Evolutionary conservation across 1,140 invertebrate species (phyloP).

Genomic region (Drosophila melanica): DNA sequence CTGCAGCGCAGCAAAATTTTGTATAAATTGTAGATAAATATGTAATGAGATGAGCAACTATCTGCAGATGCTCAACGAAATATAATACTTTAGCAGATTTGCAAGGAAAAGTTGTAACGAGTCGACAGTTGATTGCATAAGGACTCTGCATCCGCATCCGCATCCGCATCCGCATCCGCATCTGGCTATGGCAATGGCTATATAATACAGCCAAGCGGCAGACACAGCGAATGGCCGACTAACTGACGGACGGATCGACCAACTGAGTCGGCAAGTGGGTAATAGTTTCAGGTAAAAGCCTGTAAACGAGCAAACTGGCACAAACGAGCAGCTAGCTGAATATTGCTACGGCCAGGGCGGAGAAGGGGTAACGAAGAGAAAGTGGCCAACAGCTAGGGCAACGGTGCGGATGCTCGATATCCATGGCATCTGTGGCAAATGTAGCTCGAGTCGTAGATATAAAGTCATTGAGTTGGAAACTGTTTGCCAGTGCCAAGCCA

Average conservation of each 20-base stretch:
- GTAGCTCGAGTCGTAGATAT: conserved; percentile 66
- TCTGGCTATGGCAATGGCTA: conserved; percentile 26
- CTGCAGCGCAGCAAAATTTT: conserved; percentile 61
- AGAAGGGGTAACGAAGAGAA: too few relatives aligned
- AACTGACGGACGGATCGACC: conserved; percentile 23
- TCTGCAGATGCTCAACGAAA: conserved; percentile 64
- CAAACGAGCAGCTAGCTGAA: conserved; percentile 69
- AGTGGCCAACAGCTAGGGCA: conserved; percentile 7
- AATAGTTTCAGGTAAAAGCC: conserved; percentile 81
- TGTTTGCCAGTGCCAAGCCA: conserved; percentile 67
- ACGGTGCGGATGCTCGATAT: conserved; percentile 57
- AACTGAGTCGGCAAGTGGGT: conserved; percentile 65
- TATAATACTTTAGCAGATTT: conserved; percentile 60
- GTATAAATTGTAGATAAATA: conserved; percentile 79
- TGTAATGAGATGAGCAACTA: conserved; percentile 75
- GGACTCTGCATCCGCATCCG: conserved; percentile 31
- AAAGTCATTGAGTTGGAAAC: conserved; percentile 77
- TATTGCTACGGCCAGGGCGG: conserved; percentile 15
- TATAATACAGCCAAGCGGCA: conserved; percentile 46
- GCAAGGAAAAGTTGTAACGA: conserved; percentile 63
- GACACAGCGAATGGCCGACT: conserved; percentile 4
- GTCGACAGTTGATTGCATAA: conserved; percentile 73
- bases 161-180: conserved; percentile 23
- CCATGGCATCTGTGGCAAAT: conserved; percentile 73
- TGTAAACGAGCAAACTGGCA: conserved; percentile 79